These are phyloP conservation scores for Gambusia yucatana DNA, from an alignment of 2,797 vertebrate genomes.

Conservation along the genomic window DNA sequence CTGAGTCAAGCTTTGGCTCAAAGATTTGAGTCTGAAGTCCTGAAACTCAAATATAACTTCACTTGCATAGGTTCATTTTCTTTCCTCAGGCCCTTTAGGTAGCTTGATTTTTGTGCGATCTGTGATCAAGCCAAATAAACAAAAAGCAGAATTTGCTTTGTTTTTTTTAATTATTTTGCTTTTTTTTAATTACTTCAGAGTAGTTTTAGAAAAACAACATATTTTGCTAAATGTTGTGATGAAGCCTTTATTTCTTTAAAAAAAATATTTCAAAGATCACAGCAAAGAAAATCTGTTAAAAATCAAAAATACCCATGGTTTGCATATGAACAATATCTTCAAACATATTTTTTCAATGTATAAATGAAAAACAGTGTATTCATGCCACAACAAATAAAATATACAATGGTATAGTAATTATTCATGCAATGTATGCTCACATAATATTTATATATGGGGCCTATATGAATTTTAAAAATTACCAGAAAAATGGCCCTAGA, in stretches of 20 bases:
- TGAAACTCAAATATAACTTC: not conserved
- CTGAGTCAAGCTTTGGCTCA: not conserved
- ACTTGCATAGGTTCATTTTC: not conserved
- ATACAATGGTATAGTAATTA: not conserved
- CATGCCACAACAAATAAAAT: not conserved
- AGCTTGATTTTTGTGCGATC: not conserved
- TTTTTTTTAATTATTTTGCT: not conserved
- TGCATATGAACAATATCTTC: not conserved
- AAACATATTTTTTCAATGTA: not conserved
- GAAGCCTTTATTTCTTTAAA: not conserved
- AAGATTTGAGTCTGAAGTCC: not conserved
- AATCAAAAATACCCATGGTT: not conserved
- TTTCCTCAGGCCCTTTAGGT: not conserved
- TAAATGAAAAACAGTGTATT: not conserved
- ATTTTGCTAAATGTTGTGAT: not conserved
- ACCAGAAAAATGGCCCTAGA: no score
- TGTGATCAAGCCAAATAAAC: not conserved
- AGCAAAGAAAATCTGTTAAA: not conserved
- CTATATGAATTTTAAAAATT: no score
- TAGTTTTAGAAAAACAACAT: not conserved
- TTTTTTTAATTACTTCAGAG: not conserved
- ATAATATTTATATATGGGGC: no score
- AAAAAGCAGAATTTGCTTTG: not conserved
- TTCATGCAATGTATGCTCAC: not conserved
- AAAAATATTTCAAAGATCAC: not conserved